phyloP scores from a whole-genome alignment of 2,113 vertebrate genomes.

The Anser brachyrhynchus region DNA sequence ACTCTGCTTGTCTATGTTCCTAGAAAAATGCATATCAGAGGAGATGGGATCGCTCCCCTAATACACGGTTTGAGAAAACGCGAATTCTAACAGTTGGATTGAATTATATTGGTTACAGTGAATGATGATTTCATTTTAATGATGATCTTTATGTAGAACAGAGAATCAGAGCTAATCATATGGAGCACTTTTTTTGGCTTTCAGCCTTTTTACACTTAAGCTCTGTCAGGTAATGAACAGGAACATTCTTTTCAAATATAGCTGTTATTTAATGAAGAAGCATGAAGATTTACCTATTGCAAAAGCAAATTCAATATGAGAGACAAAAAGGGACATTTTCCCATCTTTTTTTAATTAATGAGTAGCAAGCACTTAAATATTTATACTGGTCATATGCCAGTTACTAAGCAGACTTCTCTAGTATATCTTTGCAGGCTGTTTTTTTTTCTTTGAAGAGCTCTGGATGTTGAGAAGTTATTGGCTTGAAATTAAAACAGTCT shows the following conservation, averaged over 20 bases:
- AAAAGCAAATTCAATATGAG: conserved; percentile 11
- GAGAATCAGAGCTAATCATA: conserved; percentile 38
- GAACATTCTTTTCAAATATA: conserved; percentile 34
- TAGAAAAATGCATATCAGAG: neutral
- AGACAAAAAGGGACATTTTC: neutral
- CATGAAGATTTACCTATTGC: conserved; percentile 29
- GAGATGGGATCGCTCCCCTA: neutral
- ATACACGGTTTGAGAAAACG: neutral
- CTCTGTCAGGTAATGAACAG: conserved; percentile 48
- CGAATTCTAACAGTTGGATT: neutral
- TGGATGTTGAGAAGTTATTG: neutral
- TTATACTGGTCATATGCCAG: neutral
- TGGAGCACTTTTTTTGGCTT: conserved; percentile 35
- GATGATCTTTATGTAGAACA: conserved; percentile 11
- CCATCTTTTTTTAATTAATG: neutral
- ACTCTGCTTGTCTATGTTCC: neutral
- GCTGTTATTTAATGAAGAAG: conserved; percentile 10
- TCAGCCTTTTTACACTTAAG: conserved; percentile 32
- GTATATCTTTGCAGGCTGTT: neutral
- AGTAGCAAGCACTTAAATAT: neutral
- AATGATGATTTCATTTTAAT: conserved; percentile 58
- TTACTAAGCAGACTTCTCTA: neutral
- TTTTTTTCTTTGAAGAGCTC: neutral
- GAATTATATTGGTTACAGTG: conserved; percentile 37
- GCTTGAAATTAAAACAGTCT: neutral